phyloP scores from a whole-genome alignment of 2,113 vertebrate species.

The Lepisosteus osseus region DNA sequence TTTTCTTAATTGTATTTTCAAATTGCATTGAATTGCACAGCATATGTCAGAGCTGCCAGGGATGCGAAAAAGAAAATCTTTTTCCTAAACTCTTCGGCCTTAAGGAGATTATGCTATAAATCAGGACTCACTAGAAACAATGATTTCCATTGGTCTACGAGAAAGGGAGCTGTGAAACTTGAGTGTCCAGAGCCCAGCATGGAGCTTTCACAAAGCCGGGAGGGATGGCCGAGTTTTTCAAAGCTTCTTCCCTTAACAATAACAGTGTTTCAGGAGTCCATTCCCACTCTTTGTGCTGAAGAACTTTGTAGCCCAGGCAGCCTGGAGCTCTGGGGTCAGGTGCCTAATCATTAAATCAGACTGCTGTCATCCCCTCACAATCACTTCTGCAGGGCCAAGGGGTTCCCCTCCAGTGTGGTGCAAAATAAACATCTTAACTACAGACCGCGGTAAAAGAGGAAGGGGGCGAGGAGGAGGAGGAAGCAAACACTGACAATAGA shows the following conservation, averaged over 20 bases:
- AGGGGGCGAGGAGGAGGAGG: constrained; percentile 10
- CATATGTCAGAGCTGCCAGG: too few relatives aligned
- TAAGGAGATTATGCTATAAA: constrained; percentile 41
- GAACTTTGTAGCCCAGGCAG: constrained; percentile 53
- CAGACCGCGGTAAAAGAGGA: constrained; percentile 46
- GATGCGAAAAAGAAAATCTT: too few relatives aligned
- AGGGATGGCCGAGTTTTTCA: constrained; percentile 55
- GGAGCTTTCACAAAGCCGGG: constrained; percentile 57
- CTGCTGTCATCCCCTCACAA: constrained; percentile 55
- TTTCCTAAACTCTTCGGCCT: constrained; percentile 16
- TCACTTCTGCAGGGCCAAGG: constrained; percentile 43
- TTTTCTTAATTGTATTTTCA: too few relatives aligned
- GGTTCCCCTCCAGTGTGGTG: constrained; percentile 58
- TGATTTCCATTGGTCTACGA: constrained; percentile 36
- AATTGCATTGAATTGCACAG: too few relatives aligned
- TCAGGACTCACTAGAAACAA: constrained; percentile 36
- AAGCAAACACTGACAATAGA: constrained; percentile 50
- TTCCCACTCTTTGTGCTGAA: constrained; percentile 60
- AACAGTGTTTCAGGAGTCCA: constrained; percentile 53
- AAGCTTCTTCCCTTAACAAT: constrained; percentile 54
- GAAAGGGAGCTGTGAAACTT: constrained; percentile 45
- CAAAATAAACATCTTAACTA: constrained; percentile 71
- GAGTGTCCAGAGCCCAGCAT: constrained; percentile 56
- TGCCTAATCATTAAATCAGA: constrained; percentile 73
- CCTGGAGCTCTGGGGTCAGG: constrained; percentile 64